Base-by-base conservation (phyloP, 2,797 vertebrate species). In the Hippopotamyrus pictus region DNA sequence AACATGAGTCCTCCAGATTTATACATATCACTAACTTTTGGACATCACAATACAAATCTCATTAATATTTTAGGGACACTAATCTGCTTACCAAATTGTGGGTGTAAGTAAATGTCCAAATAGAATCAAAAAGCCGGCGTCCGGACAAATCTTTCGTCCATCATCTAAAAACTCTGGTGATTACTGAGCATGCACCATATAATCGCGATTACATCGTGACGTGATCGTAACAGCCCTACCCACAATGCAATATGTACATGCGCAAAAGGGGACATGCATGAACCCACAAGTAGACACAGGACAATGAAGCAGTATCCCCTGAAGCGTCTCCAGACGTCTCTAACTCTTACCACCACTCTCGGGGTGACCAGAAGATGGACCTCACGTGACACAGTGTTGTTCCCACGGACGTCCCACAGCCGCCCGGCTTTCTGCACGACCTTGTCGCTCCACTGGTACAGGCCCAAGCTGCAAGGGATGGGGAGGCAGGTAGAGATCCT, bases 391-490 rank as follows among this genome's bases (percentile, higher is more conserved):
- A 99, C 92, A 94, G 96, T 95, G 88, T 90, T 94, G 22, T 97
- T 96, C 89, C 96, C 97, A 69, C 96, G 96, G 88, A 97, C 86
- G 50, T 98, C 96, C 98, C 98, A 99, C 46, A 96, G 90, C 53
- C 98, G 95, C 87, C 94, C 96, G 8, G 97, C 97, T 90, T 93
- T 96, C n/a, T 93, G 94, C 92, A 99, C 95, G 3, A 99, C 97
- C 41, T 96, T 96, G 85, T 95, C 96, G 89, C 98, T 99, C 98
- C 98, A 99, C 92, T 99, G 98, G 93, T 99, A 99, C 69, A 99
- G 95, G 90, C 98, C 98, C 91, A 99, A 96, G 89, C 98, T 99
- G 95, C 9, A 93, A 92, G 89, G 90, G n/a, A 6, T 8, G 5
- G 76, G 17, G 19, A n/a, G 41, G 0, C 29, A 33, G 65, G 11